Evolutionary conservation across 2,888 invertebrate species (phyloP), one percentile per base, ranked within the genome.

Genomic region (Microctonus hyperodae): DNA sequence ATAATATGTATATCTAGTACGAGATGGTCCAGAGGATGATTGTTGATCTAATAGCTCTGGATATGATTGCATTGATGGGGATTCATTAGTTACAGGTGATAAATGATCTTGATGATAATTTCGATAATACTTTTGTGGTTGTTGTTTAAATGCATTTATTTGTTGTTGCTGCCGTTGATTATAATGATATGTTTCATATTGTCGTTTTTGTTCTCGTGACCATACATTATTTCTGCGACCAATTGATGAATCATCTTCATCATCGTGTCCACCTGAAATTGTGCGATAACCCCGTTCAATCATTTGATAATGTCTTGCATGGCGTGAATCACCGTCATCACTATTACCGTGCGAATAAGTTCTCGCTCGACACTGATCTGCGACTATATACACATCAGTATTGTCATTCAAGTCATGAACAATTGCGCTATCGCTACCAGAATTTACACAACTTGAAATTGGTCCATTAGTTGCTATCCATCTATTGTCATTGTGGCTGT

Each of bases 311-410:
- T 77, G 75, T 37, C 69, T 69, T 10, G 78, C 75, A 13, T 73
- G 72, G 0, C 77, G 75, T 6, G 69, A 70, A 64, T 70, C 57
- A 9, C 37, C 40, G 11, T 63, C 65, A 4, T 75, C 78, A 9
- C 77, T 74, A 13, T 80, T 81, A 2, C 83, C 83, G 51, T 84
- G 83, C 0, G 83, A 83, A 68, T 81, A 81, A 0, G 83, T 79
- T 11, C 83, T 81, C 22, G 71, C 70, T 4, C 83, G 81, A 70
- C 79, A 80, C 40, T 81, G 82, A 35, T 84, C 83, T 0, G 81
- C 80, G 7, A 82, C 66, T 61, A 83, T 80, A 48, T 83, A 83
- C 22, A 82, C 70, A 35, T 84, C 83, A 65, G 81, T 80, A 72
- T 83, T 83, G 23, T 80, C 79, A 69, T 82, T 83, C 7, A 76